Evolutionary conservation across 2,113 vertebrate species (phyloP), one percentile per base, ranked within the genome.

Genomic region (Tupaia tana): DNA sequence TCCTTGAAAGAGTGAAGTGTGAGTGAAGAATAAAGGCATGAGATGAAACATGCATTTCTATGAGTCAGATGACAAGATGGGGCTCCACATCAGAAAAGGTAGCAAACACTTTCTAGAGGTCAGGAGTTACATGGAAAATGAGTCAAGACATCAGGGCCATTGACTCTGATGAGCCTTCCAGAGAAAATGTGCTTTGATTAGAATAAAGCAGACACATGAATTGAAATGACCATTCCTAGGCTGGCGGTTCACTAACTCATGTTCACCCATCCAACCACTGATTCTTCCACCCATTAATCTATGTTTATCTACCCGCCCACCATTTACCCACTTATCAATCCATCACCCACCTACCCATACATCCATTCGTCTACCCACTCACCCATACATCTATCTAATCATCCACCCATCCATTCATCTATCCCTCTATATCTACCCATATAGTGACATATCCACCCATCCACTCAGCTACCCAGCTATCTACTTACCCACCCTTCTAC

Each of bases 21-120:
- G 89, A 96, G 83, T 18, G 92, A 81, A 96, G 71, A 97, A 97
- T 71, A 97, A 98, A 96, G 90, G 91, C 25, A 75, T 0, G 67
- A 3, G 82, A 98, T 94, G 82, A 83, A 94, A 96, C 34, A 9
- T 2, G 0, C 12, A 86, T 92, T 95, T 90, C 59, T 4, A 6
- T 2, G 4, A 9, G 3, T 27, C 74, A 83, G 22, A 94, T 94
- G 95, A 94, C 78, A 93, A 94, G 81, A 95, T 34, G 86, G 63
- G 69, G 34, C 58, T 86, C 80, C 63, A 34, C 52, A 52, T 89
- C 79, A 64, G 86, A 89, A 91, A 95, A 92, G 0, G 13, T 16
- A 24, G 63, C 80, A 12, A 90, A 86, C 79, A 34, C 86, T 83
- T 89, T 61, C 88, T 31, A 34, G 86, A 85, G 67, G 86, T 83